A percentile compares a stretch with the other conserved stretches of the same genome.
These are phyloP conservation scores for Trematocara variabile DNA, from an alignment of 2,113 vertebrate species.

Conservation along the genomic window DNA sequence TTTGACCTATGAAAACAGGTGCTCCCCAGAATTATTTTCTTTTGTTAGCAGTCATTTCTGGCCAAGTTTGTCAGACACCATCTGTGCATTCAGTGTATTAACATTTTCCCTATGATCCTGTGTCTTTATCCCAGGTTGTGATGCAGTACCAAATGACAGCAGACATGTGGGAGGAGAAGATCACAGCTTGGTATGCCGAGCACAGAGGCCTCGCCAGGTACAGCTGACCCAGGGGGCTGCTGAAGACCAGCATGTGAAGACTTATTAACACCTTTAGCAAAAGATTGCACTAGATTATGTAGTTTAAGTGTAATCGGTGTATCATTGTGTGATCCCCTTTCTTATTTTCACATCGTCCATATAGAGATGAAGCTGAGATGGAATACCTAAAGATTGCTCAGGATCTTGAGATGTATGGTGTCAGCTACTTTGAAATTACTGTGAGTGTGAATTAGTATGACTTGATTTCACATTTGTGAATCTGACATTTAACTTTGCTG, in stretches of 20 bases:
- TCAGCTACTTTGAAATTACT: conserved; percentile 89
- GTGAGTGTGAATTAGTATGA: conserved; percentile 68
- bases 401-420: conserved; percentile 92
- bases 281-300: neutral
- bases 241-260: neutral
- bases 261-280: neutral
- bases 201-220: conserved; percentile 91
- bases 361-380: conserved; percentile 92
- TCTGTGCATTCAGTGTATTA: neutral
- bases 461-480: neutral
- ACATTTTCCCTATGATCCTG: neutral
- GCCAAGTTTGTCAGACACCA: neutral
- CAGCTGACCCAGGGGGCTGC: neutral
- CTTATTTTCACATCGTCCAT: neutral
- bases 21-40: neutral
- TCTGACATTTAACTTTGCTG: neutral
- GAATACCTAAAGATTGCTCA: conserved; percentile 92
- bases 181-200: conserved; percentile 91
- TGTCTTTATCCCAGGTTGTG: conserved; percentile 75
- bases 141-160: conserved; percentile 94
- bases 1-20: neutral
- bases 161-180: conserved; percentile 96
- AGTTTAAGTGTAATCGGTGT: neutral
- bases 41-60: neutral
- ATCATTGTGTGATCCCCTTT: neutral